A percentile compares a stretch with the other conserved stretches of the same genome.
phyloP scores from a whole-genome alignment of 2,888 invertebrate species.

The Sthenelais limicola region DNA sequence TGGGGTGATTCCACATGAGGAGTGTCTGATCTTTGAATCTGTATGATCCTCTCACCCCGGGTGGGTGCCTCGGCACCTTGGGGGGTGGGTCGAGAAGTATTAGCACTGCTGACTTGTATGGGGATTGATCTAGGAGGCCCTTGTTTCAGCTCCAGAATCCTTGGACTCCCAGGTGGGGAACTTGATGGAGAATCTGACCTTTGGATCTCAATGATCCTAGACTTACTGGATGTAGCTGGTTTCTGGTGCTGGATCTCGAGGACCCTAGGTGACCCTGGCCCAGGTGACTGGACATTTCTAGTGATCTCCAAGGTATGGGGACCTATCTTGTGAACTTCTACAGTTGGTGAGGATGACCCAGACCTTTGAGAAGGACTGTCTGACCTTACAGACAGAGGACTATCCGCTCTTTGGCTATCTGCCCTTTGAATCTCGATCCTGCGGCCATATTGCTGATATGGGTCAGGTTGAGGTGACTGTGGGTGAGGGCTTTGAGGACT shows the following conservation, averaged over 20 bases:
- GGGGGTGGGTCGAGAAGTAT: constrained; percentile 1
- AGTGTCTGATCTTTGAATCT: constrained; percentile 12
- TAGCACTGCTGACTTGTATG: background rate
- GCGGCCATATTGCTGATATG: background rate
- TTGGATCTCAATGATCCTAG: constrained; percentile 15
- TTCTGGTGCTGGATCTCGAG: constrained; percentile 22
- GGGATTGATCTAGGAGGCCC: background rate
- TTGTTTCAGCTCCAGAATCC: background rate
- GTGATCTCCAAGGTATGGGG: constrained; percentile 30
- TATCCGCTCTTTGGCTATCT: background rate
- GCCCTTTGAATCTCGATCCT: constrained; percentile 25
- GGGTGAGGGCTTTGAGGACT: constrained; percentile 7
- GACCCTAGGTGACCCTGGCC: background rate
- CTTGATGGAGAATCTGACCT: constrained; percentile 16
- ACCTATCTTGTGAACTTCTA: constrained; percentile 22
- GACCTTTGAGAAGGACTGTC: constrained; percentile 23
- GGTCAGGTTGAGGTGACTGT: background rate
- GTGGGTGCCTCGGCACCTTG: constrained; percentile 26
- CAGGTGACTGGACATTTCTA: background rate
- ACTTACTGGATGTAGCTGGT: background rate
- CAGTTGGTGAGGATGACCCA: constrained; percentile 19
- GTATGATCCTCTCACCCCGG: constrained; percentile 3
- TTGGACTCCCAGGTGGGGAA: constrained; percentile 27
- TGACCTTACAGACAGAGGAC: background rate
- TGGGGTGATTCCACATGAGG: too few relatives aligned